Base-by-base conservation (phyloP, 2,888 invertebrate genomes). In the Tinea trinotella region DNA sequence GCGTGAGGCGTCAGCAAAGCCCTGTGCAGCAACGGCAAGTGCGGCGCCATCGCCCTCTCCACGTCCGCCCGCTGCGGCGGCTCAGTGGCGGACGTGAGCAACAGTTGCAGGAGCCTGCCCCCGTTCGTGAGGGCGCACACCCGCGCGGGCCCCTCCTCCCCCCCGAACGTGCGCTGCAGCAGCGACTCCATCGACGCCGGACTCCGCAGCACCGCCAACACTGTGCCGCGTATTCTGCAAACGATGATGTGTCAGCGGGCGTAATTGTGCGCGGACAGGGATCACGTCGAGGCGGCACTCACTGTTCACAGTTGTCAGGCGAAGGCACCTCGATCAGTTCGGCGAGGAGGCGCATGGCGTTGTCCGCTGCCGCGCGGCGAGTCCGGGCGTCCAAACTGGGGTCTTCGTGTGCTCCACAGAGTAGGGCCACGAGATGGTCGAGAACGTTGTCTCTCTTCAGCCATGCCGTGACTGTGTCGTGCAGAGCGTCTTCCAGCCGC, bases 281-380 rank as follows among this genome's bases (percentile, higher is more conserved):
- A 30, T 30, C 3, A 7, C 7, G 22, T 4, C 30, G n/a, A 30
- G 7, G n/a, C 3, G 22, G 7, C 30, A 30, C 30, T 30, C 30
- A 30, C 30, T 30, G 30, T 2, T 7, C n/a, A n/a, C n/a, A 10
- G 7, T 30, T 30, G 30, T 30, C 30, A 10, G 9, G 9, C 9
- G n/a, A n/a, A 30, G 30, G 30, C 30, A 35, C 52, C 17, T 19
- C 61, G 61, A 96, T 90, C 70, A 97, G 91, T 86, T 97, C 96
- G 84, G 93, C 93, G 66, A 97, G 89, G 76, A 96, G 89, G 81
- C 95, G 93, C 64, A 96, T 91, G 66, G 94, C 94, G 87, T 96
- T 97, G 67, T 90, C 90, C 71, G 97, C 94, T 66, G 93, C 91
- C 65, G 93, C 93, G n/a, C 56, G 17, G 59, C 91, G 88, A 30